Conservation (phyloP, 2,797 vertebrate genomes). For the Scleropages formosus region DNA sequence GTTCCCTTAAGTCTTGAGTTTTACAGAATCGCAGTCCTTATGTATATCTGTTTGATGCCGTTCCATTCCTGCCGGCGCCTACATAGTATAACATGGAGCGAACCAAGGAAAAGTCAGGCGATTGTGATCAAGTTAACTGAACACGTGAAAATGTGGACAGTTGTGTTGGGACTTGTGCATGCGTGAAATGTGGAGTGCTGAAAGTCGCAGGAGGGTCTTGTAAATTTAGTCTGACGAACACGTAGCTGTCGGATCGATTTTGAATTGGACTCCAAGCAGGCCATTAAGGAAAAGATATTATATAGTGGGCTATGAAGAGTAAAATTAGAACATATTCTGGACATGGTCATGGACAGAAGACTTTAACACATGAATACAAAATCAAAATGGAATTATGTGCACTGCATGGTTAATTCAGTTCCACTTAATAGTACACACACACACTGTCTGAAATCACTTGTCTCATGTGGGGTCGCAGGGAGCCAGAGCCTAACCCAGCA, state of each 20-base stretch:
- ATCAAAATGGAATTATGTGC: too few relatives aligned
- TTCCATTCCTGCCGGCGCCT: slow-evolving; percentile 42
- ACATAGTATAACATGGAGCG: slow-evolving; percentile 51
- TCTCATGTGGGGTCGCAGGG: too few relatives aligned
- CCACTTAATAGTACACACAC: too few relatives aligned
- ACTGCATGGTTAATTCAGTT: too few relatives aligned
- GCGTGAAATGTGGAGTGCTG: slow-evolving; percentile 3
- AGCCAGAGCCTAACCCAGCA: too few relatives aligned
- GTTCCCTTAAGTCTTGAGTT: slow-evolving; percentile 62
- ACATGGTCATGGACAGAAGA: not conserved
- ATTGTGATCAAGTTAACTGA: slow-evolving; percentile 29
- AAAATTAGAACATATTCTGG: not conserved
- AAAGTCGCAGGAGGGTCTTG: not conserved
- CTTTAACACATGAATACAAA: too few relatives aligned
- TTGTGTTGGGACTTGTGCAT: not conserved
- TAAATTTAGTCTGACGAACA: not conserved
- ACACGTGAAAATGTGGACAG: not conserved
- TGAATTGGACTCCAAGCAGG: not conserved
- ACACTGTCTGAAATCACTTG: too few relatives aligned
- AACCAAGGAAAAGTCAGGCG: slow-evolving; percentile 37
- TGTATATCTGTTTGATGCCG: slow-evolving; percentile 46
- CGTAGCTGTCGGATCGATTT: not conserved
- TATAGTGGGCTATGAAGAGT: not conserved
- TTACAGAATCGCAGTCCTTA: slow-evolving; percentile 50
- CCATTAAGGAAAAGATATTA: not conserved